A percentile compares a stretch with the other conserved stretches of the same genome.
These are phyloP conservation scores for Meriones unguiculatus DNA, from an alignment of 2,113 vertebrate species.

Conservation along the genomic window DNA sequence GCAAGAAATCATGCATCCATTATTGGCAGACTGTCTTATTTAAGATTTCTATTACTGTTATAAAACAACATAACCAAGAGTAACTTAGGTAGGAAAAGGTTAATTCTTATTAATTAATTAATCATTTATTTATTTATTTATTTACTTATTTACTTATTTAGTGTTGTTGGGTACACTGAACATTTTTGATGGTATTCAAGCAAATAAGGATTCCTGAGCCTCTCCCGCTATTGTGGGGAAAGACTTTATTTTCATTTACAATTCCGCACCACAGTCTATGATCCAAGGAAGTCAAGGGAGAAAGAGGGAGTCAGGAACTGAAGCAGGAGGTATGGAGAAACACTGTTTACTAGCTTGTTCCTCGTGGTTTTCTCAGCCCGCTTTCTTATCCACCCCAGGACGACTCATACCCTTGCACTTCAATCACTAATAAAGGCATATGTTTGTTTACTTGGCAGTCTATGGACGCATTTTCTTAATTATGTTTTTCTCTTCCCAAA, in stretches of 20 bases:
- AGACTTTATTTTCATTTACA: background rate
- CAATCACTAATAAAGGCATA: background rate
- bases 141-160: too few relatives aligned
- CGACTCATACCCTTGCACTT: background rate
- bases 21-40: background rate
- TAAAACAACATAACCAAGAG: background rate
- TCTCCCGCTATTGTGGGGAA: too few relatives aligned
- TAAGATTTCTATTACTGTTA: background rate
- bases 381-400: background rate
- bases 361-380: background rate
- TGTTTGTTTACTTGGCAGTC: background rate
- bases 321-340: background rate
- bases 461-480: background rate
- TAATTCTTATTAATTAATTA: background rate
- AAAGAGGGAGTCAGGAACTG: background rate
- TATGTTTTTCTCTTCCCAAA: background rate
- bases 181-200: too few relatives aligned
- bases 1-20: background rate
- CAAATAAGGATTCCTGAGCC: too few relatives aligned
- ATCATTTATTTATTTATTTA: too few relatives aligned
- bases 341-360: background rate
- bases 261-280: background rate
- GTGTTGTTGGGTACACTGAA: too few relatives aligned
- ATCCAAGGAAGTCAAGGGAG: background rate
- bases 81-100: background rate